These are phyloP conservation scores for Centruroides vittatus DNA, from an alignment of 1,140 invertebrate species.

Conservation along the genomic window DNA sequence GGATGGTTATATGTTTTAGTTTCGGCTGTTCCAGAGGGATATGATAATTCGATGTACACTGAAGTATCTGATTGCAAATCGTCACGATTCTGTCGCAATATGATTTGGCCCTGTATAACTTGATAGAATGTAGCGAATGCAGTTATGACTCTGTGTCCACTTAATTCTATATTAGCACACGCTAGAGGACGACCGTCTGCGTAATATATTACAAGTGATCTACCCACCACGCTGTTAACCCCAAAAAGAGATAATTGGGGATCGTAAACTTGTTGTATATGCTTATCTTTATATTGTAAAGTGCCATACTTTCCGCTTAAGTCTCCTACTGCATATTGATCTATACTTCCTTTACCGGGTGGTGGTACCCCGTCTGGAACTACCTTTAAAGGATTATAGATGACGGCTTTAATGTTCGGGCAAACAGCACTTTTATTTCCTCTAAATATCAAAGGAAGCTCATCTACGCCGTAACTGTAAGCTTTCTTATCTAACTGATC, in stretches of 20 bases:
- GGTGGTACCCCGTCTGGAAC: constrained; percentile 16
- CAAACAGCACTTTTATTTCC: constrained; percentile 27
- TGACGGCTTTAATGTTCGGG: constrained; percentile 27
- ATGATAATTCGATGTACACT: constrained; percentile 27
- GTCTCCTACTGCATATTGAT: constrained; percentile 77
- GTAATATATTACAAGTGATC: constrained; percentile 61
- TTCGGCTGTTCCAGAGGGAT: constrained; percentile 31
- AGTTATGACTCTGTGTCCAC: constrained; percentile 19
- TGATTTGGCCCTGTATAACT: constrained; percentile 72
- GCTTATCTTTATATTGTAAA: constrained; percentile 16
- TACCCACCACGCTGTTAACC: constrained; percentile 54
- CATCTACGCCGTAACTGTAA: constrained; percentile 37
- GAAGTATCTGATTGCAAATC: constrained; percentile 66
- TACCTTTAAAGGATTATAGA: constrained; percentile 36
- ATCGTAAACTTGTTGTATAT: constrained; percentile 38
- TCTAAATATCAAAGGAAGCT: constrained; percentile 32
- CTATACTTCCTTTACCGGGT: constrained; percentile 43
- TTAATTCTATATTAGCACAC: constrained; percentile 35
- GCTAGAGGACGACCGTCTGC: constrained; percentile 28
- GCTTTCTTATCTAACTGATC: constrained; percentile 33
- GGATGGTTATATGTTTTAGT: constrained; percentile 46
- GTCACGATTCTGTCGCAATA: constrained; percentile 63
- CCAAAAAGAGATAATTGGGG: constrained; percentile 72
- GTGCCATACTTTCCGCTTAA: constrained; percentile 63
- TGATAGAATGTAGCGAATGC: constrained; percentile 44